These are phyloP conservation scores for Coleophora deauratella DNA, from an alignment of 2,888 invertebrate species.

Conservation along the genomic window DNA sequence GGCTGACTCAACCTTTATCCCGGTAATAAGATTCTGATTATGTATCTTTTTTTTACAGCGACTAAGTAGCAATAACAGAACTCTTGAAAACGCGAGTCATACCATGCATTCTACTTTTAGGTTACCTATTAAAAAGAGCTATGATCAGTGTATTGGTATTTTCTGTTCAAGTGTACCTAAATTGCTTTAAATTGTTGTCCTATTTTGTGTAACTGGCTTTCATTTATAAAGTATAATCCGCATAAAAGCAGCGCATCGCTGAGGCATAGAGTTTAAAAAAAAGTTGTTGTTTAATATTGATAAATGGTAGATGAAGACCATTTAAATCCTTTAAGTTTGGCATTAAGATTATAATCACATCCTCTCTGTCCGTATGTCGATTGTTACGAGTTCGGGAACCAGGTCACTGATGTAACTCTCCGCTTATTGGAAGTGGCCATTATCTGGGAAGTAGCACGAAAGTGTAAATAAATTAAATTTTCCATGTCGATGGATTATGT, in stretches of 20 bases:
- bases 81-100: constrained; percentile 2
- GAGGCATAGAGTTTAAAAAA: not conserved
- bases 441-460: constrained; percentile 25
- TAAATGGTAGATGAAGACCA: constrained; percentile 38
- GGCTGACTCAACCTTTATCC: constrained; percentile 20
- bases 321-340: constrained; percentile 31
- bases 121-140: not conserved
- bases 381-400: constrained; percentile 25
- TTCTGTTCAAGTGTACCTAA: constrained; percentile 4
- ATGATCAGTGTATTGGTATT: constrained; percentile 2
- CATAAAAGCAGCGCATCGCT: constrained; percentile 16
- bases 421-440: constrained; percentile 19
- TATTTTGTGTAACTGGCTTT: constrained; percentile 8
- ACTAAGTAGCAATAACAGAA: not conserved
- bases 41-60: not conserved
- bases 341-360: constrained; percentile 30
- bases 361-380: constrained; percentile 19
- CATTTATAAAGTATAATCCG: constrained; percentile 34
- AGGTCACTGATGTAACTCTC: constrained; percentile 29
- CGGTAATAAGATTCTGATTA: not conserved
- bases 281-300: constrained; percentile 45
- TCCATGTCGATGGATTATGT: constrained; percentile 27
- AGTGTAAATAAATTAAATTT: constrained; percentile 30
- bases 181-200: not conserved
- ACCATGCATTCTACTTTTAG: not conserved